phyloP scores from a whole-genome alignment of 2,113 vertebrate species.

The Ia io region DNA sequence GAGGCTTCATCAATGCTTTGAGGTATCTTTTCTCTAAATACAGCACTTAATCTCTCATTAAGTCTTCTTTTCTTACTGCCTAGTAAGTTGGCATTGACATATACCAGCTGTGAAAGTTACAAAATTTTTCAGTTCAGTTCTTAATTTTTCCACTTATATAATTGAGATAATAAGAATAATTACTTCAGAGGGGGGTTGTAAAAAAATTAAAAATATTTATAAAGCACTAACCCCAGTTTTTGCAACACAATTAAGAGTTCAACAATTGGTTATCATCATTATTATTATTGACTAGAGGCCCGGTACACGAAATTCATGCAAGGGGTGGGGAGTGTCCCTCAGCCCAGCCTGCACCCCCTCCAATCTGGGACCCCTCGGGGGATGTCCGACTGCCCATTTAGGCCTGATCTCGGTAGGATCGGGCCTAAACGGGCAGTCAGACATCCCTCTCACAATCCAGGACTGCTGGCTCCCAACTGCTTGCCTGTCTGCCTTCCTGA shows the following conservation, averaged over 20 bases:
- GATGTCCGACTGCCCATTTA: too few relatives aligned
- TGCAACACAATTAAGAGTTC: not conserved
- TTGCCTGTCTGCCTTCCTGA: too few relatives aligned
- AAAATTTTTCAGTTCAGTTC: not conserved
- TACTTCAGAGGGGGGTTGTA: not conserved
- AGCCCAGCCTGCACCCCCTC: too few relatives aligned
- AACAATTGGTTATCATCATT: not conserved
- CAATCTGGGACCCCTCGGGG: too few relatives aligned
- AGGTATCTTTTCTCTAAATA: not conserved
- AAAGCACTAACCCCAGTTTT: not conserved
- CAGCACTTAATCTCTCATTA: not conserved
- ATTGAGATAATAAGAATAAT: not conserved
- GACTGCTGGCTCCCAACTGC: too few relatives aligned
- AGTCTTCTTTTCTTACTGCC: not conserved
- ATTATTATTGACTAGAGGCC: not conserved
- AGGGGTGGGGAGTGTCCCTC: too few relatives aligned
- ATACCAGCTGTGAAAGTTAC: not conserved
- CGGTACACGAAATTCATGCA: too few relatives aligned
- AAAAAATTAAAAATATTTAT: not conserved
- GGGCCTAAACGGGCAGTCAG: too few relatives aligned
- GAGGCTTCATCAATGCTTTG: not conserved
- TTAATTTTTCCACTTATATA: constrained; percentile 16
- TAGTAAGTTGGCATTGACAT: not conserved
- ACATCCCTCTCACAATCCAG: too few relatives aligned
- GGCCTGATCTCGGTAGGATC: too few relatives aligned